Evolutionary conservation across 1,140 invertebrate genomes (phyloP), one percentile per base, ranked within the genome.

Genomic region (Melanaphis sacchari): DNA sequence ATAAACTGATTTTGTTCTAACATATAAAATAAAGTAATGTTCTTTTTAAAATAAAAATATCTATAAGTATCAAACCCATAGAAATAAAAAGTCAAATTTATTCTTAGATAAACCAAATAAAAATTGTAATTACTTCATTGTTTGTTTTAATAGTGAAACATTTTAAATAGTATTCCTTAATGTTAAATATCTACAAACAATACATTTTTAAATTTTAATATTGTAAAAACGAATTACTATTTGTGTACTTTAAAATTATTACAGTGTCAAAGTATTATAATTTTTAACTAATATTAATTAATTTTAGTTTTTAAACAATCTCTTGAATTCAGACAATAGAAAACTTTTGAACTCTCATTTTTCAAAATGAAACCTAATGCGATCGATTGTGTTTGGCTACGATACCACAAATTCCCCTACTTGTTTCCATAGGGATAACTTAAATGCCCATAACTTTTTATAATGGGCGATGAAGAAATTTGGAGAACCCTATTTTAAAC

Each of bases 251-350:
- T 24, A 9, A 84, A 84, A 41, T 84, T 5, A n/a, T 76, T n/a
- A 76, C 59, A 76, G 59, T 76, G 15, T 15, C 15, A 22, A 36
- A 38, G 24, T 15, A 26, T 40, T 41, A 40, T 40, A 41, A 84
- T 41, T 84, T 26, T 84, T 31, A 36, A 84, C 82, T 84, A 24
- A 84, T 26, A 84, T 84, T 84, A 40, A 84, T 41, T 84, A 84
- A 84, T 84, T 84, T 84, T 40, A 41, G 40, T 84, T 84, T 84
- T 84, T 40, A 40, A 40, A 84, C 82, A 84, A 84, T 84, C 38
- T 40, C 82, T 84, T 84, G 41, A 38, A 41, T 40, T 11, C 24
- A 41, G 38, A 84, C 82, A 84, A 84, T 84, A 24, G 38, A 84
- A 66, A 84, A 84, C 40, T 84, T 84, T 26, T 40, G 40, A 26